Evolutionary conservation across 2,113 vertebrate species (phyloP).

Genomic region (Lates calcarifer): DNA sequence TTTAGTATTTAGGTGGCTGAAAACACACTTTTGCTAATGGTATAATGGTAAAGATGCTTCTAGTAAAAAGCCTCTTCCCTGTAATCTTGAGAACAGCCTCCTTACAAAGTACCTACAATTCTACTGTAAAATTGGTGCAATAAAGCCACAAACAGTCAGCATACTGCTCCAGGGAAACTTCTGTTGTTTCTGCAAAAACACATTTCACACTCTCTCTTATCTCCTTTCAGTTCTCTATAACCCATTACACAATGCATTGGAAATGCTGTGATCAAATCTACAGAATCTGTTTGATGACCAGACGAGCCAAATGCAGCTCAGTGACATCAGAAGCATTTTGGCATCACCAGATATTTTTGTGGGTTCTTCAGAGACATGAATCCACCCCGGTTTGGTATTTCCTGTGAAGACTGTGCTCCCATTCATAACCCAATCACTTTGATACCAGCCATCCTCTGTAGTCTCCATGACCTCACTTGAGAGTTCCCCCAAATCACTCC

Average conservation of each 20-base stretch:
- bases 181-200: slow-evolving; percentile 5
- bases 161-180: neutral
- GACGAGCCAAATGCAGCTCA: neutral
- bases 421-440: slow-evolving; percentile 83
- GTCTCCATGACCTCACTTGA: slow-evolving; percentile 74
- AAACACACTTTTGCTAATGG: neutral
- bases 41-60: neutral
- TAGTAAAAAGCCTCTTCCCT: neutral
- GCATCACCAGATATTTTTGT: slow-evolving; percentile 29
- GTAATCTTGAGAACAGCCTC: neutral
- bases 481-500: slow-evolving; percentile 64
- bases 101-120: slow-evolving; percentile 8
- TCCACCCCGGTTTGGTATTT: slow-evolving; percentile 74
- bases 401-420: slow-evolving; percentile 77
- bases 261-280: slow-evolving; percentile 45
- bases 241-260: slow-evolving; percentile 12
- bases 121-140: neutral
- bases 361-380: slow-evolving; percentile 41
- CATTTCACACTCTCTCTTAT: slow-evolving; percentile 16
- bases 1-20: neutral
- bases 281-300: slow-evolving; percentile 33
- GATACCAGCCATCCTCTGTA: slow-evolving; percentile 73
- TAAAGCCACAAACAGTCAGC: slow-evolving; percentile 5
- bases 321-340: slow-evolving; percentile 49
- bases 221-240: neutral